These are phyloP conservation scores for Dicrurus megarhynchus DNA, from an alignment of 2,113 vertebrate species.

Conservation along the genomic window DNA sequence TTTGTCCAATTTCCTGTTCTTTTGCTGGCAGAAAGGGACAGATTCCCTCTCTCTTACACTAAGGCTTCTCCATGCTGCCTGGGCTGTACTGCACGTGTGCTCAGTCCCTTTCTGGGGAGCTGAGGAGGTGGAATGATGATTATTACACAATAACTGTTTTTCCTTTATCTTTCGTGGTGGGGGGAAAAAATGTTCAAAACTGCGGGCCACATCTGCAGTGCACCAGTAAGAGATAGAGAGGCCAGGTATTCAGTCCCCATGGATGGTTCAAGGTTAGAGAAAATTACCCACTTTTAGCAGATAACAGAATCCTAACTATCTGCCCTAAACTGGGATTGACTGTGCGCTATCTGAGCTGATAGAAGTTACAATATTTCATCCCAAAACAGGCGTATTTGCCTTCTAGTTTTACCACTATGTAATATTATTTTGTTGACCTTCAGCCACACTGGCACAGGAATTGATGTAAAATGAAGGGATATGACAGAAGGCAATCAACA, in stretches of 20 bases:
- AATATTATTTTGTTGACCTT: slow-evolving; percentile 12
- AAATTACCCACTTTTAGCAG: slow-evolving; percentile 59
- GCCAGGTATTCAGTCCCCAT: not conserved
- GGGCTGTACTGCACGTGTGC: not conserved
- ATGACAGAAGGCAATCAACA: slow-evolving; percentile 26
- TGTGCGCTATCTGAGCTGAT: slow-evolving; percentile 15
- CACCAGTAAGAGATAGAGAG: slow-evolving; percentile 20
- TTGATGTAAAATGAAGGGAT: not conserved
- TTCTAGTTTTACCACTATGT: slow-evolving; percentile 9
- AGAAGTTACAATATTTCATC: slow-evolving; percentile 33
- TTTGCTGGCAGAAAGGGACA: not conserved
- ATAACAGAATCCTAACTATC: slow-evolving; percentile 56
- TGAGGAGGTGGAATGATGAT: not conserved
- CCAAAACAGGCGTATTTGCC: slow-evolving; percentile 4
- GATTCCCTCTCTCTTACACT: not conserved
- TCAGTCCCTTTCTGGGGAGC: not conserved
- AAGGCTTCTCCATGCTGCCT: not conserved
- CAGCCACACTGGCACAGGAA: not conserved
- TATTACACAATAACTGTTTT: not conserved
- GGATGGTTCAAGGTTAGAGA: slow-evolving; percentile 44
- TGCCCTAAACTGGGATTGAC: slow-evolving; percentile 49
- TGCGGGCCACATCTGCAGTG: not conserved
- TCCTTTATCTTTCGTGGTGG: slow-evolving; percentile 4
- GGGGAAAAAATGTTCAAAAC: not conserved
- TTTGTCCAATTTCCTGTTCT: slow-evolving; percentile 35